These are phyloP conservation scores for Marasmarcha lunaedactyla DNA, from an alignment of 2,888 invertebrate genomes.

Conservation along the genomic window DNA sequence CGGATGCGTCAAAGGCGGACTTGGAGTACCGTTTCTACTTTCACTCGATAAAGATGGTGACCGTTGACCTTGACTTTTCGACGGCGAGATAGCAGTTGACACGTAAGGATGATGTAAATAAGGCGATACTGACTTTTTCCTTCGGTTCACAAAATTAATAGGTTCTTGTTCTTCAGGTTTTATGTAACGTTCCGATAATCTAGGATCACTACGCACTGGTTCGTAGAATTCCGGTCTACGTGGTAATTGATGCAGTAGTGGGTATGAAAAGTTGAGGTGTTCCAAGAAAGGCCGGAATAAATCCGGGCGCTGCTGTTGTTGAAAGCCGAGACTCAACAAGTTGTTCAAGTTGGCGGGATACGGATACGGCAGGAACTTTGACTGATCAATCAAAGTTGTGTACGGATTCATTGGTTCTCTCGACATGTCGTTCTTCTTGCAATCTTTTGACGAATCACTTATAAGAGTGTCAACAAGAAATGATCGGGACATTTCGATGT, in stretches of 20 bases:
- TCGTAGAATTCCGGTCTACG: conserved; percentile 43
- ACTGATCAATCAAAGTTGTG: conserved; percentile 42
- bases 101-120: conserved; percentile 55
- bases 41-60: conserved; percentile 53
- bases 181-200: conserved; percentile 34
- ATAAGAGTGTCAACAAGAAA: conserved; percentile 86
- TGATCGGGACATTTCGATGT: conserved; percentile 78
- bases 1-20: conserved; percentile 57
- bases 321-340: conserved; percentile 73
- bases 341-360: conserved; percentile 76
- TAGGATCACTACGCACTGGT: conserved; percentile 27
- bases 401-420: conserved; percentile 51
- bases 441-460: conserved; percentile 69
- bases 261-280: conserved; percentile 53
- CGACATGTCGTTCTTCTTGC: conserved; percentile 40
- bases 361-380: conserved; percentile 71
- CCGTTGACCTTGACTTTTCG: conserved; percentile 50
- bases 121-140: conserved; percentile 55
- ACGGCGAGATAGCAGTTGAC: conserved; percentile 39
- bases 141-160: conserved; percentile 35
- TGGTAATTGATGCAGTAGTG: conserved; percentile 49
- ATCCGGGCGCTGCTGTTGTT: conserved; percentile 68
- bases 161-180: conserved; percentile 49
- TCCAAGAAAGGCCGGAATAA: conserved; percentile 59
- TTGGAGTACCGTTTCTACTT: conserved; percentile 69